Percentiles rank a stretch among this genome's conserved stretches.
These are phyloP conservation scores for Alloplasta piceator DNA, from an alignment of 2,888 invertebrate species.

Conservation along the genomic window DNA sequence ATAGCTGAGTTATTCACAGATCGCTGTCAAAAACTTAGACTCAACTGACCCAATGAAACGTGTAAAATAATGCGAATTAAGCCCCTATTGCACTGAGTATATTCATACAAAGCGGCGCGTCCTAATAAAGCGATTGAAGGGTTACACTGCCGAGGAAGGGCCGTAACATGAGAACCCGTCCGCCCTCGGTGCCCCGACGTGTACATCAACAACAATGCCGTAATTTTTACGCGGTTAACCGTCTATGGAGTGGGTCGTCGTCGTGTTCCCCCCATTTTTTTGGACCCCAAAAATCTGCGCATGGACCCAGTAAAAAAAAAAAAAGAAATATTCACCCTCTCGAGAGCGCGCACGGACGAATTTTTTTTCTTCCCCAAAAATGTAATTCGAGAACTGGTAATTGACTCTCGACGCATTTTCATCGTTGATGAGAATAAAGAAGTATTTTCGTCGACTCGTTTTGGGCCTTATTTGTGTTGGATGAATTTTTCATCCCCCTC, in stretches of 20 bases:
- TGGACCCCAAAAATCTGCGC: background rate
- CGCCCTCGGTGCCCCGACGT: constrained; percentile 70
- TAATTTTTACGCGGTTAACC: constrained; percentile 76
- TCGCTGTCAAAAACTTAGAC: too few species aligned
- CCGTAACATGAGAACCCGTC: constrained; percentile 81
- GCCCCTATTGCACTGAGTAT: background rate
- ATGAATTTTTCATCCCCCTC: background rate
- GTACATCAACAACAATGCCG: constrained; percentile 65
- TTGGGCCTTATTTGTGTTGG: background rate
- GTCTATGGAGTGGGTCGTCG: constrained; percentile 19
- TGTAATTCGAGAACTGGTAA: constrained; percentile 42
- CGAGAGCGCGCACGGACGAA: background rate
- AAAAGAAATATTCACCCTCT: background rate
- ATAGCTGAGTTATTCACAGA: too few species aligned
- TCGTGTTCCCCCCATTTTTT: background rate
- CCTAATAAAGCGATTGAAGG: constrained; percentile 82
- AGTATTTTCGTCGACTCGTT: background rate
- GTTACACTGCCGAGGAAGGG: constrained; percentile 75
- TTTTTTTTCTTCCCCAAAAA: background rate
- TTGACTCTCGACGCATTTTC: background rate
- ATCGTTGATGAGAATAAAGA: constrained; percentile 1
- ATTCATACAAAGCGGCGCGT: constrained; percentile 54
- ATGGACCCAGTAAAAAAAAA: background rate
- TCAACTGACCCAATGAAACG: too few species aligned
- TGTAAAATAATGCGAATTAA: too few species aligned